Percentiles rank a stretch among this genome's conserved stretches.
phyloP scores from a whole-genome alignment of 1,140 invertebrate species.

The Plectus sambesii region DNA sequence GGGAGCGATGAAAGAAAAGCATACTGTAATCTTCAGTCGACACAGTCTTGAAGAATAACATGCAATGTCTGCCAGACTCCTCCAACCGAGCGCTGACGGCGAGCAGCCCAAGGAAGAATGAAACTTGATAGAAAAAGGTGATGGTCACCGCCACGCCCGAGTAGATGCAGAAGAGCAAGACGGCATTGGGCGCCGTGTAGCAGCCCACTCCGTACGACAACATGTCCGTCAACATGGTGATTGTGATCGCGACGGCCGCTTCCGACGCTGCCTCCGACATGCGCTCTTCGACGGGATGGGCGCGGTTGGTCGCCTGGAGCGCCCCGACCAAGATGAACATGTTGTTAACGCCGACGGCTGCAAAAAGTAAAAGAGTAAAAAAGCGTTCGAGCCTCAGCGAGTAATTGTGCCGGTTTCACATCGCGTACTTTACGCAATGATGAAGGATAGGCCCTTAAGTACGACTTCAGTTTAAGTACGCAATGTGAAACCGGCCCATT shows the following conservation, averaged over 20 bases:
- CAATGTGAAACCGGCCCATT: too few relatives aligned
- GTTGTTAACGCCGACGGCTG: constrained; percentile 28
- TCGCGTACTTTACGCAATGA: too few relatives aligned
- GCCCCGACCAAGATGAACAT: constrained; percentile 62
- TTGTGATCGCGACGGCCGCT: constrained; percentile 93
- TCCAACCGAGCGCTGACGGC: constrained; percentile 75
- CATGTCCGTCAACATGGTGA: constrained; percentile 87
- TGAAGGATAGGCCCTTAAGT: too few relatives aligned
- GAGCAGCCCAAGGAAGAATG: constrained; percentile 78
- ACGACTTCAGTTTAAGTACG: too few relatives aligned
- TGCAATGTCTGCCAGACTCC: constrained; percentile 68
- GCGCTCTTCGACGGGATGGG: constrained; percentile 64
- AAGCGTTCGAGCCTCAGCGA: too few relatives aligned
- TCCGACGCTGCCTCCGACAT: constrained; percentile 67
- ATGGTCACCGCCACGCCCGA: constrained; percentile 78
- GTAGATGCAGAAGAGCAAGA: constrained; percentile 88
- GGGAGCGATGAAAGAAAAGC: too few relatives aligned
- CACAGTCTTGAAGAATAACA: constrained; percentile 47
- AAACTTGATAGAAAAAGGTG: constrained; percentile 83
- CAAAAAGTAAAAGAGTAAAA: too few relatives aligned
- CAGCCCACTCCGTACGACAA: constrained; percentile 90
- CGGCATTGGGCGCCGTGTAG: constrained; percentile 56
- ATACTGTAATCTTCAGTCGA: constrained; percentile 13
- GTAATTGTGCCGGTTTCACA: too few relatives aligned
- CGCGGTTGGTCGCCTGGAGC: constrained; percentile 67